Evolutionary conservation across 30 jellyfish, hydroid and myxozoan genomes (phyloP).

Genomic region (Hydra vulgaris): DNA sequence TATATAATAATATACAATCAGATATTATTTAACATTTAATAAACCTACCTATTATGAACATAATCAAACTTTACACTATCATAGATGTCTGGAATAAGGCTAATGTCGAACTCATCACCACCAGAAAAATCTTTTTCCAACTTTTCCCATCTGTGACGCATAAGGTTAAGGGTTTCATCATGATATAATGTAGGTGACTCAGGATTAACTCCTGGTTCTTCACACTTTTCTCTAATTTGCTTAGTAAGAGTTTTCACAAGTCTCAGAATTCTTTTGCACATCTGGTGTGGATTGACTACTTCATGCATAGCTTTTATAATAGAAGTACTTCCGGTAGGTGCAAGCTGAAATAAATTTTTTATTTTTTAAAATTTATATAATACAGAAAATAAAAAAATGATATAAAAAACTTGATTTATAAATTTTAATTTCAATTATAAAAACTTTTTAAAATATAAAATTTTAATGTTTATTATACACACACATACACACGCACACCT

Average conservation of each 20-base stretch:
- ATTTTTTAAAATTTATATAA: not conserved
- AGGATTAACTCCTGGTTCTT: conserved; percentile 47
- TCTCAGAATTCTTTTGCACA: conserved; percentile 58
- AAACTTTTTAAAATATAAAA: no score
- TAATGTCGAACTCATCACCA: conserved; percentile 78
- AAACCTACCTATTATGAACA: conserved; percentile 77
- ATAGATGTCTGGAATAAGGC: conserved; percentile 93
- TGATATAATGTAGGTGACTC: conserved; percentile 50
- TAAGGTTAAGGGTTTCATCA: conserved; percentile 65
- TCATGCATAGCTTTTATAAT: conserved; percentile 52
- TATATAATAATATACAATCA: no score
- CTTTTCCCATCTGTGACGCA: conserved; percentile 94
- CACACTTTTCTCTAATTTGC: conserved; percentile 55
- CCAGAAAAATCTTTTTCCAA: conserved; percentile 55
- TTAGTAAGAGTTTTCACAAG: conserved; percentile 47
- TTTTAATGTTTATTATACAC: not conserved
- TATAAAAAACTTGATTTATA: not conserved
- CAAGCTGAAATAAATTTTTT: conserved; percentile 13
- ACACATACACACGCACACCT: not conserved
- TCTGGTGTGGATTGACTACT: conserved; percentile 69
- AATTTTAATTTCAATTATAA: no score
- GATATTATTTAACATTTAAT: no score
- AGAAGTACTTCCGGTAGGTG: conserved; percentile 55
- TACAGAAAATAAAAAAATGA: not conserved
- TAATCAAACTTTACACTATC: conserved; percentile 94